Evolutionary conservation across 2,113 vertebrate genomes (phyloP).

Genomic region (Hippocampus barbouri): DNA sequence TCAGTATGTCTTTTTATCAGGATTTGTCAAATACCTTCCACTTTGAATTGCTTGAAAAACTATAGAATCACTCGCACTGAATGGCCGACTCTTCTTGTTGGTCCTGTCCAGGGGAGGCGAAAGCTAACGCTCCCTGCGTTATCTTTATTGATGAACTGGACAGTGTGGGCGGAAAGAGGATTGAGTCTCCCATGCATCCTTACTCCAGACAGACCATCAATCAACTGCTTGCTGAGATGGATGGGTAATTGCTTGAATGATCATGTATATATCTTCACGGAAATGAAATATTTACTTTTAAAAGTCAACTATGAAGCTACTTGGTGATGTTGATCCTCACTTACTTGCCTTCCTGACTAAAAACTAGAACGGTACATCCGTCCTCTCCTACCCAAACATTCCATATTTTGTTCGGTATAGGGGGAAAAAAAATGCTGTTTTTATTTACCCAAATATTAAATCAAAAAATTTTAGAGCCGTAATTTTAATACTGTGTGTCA

Average conservation of each 20-base stretch:
- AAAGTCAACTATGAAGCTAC: background rate
- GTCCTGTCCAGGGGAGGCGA: slow-evolving; percentile 82
- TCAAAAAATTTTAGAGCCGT: too few relatives aligned
- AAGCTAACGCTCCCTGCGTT: slow-evolving; percentile 92
- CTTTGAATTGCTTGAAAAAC: background rate
- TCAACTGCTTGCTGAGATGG: slow-evolving; percentile 98
- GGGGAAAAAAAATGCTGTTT: too few relatives aligned
- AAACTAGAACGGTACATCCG: too few relatives aligned
- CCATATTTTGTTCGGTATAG: too few relatives aligned
- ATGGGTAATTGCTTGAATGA: slow-evolving; percentile 76
- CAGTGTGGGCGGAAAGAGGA: slow-evolving; percentile 95
- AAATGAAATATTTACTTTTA: background rate
- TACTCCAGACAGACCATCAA: slow-evolving; percentile 99
- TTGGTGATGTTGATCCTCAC: background rate
- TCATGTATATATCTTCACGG: background rate
- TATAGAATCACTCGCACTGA: background rate
- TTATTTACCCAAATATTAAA: too few relatives aligned
- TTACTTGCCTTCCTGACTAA: too few relatives aligned
- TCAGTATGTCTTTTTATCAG: slow-evolving; percentile 74
- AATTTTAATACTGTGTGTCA: too few relatives aligned
- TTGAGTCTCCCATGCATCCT: slow-evolving; percentile 98
- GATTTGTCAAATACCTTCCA: background rate
- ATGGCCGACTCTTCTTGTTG: background rate
- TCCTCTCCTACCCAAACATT: too few relatives aligned
- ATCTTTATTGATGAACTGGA: slow-evolving; percentile 98